phyloP scores from a whole-genome alignment of 2,113 vertebrate species.

The Meriones unguiculatus region DNA sequence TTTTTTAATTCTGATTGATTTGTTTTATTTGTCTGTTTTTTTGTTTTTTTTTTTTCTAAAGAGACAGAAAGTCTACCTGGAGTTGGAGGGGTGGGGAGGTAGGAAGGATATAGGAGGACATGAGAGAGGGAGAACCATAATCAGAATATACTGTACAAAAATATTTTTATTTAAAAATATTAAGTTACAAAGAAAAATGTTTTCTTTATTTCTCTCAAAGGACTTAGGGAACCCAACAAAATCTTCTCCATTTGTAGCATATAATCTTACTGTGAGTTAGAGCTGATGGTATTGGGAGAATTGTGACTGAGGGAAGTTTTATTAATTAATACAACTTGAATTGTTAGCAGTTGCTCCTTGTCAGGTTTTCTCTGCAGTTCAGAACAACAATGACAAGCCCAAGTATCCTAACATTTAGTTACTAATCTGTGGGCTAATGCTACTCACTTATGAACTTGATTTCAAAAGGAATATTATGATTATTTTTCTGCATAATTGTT shows the following conservation, averaged over 20 bases:
- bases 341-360: slow-evolving; percentile 1
- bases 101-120: not conserved
- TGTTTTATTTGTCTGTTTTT: not conserved
- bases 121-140: too few species aligned
- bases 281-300: not conserved
- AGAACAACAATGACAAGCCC: not conserved
- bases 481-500: not conserved
- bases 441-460: slow-evolving; percentile 6
- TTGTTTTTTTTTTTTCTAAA: not conserved
- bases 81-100: too few species aligned
- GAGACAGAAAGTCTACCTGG: not conserved
- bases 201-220: not conserved
- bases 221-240: not conserved
- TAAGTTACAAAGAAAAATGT: not conserved
- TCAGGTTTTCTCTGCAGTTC: not conserved
- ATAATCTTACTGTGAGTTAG: not conserved
- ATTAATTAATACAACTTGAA: slow-evolving; percentile 21
- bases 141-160: not conserved
- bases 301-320: not conserved
- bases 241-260: not conserved
- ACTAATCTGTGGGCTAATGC: not conserved
- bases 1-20: not conserved
- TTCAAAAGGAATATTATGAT: slow-evolving; percentile 32
- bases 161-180: not conserved
- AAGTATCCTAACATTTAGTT: not conserved